phyloP scores from a whole-genome alignment of 2,888 invertebrate species.

The Drosophila peninsularis region DNA sequence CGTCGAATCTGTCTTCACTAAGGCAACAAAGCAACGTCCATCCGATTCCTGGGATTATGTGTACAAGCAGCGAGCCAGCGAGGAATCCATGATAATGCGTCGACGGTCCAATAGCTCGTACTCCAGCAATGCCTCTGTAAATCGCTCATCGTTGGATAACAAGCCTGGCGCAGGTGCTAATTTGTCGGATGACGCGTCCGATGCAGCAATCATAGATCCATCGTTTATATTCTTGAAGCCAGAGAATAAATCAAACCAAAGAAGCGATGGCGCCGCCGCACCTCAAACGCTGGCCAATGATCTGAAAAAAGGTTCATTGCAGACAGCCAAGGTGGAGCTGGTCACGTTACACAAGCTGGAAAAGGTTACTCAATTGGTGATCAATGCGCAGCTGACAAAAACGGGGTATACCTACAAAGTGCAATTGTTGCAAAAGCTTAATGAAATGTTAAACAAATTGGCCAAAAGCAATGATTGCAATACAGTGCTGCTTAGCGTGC shows the following conservation, averaged over 20 bases:
- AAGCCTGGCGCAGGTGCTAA: conserved; percentile 38
- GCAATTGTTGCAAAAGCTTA: conserved; percentile 86
- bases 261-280: conserved; percentile 80
- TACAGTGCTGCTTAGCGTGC: conserved; percentile 89
- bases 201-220: conserved; percentile 54
- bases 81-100: conserved; percentile 92
- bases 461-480: conserved; percentile 88
- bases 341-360: conserved; percentile 69
- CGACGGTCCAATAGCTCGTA: conserved; percentile 93
- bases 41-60: conserved; percentile 87
- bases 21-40: conserved; percentile 59
- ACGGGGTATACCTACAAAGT: conserved; percentile 87
- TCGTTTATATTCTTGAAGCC: conserved; percentile 84
- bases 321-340: conserved; percentile 38
- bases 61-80: conserved; percentile 87
- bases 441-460: conserved; percentile 88
- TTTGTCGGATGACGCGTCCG: conserved; percentile 64
- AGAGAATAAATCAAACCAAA: conserved; percentile 74
- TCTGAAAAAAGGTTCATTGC: conserved; percentile 57
- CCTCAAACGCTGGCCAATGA: conserved; percentile 70
- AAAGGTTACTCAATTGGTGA: conserved; percentile 87
- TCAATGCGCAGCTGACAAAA: conserved; percentile 87
- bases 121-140: conserved; percentile 89
- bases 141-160: conserved; percentile 84
- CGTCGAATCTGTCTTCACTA: conserved; percentile 42